Base-by-base conservation (phyloP, 2,888 invertebrate genomes). In the Caenorhabditis angaria region DNA sequence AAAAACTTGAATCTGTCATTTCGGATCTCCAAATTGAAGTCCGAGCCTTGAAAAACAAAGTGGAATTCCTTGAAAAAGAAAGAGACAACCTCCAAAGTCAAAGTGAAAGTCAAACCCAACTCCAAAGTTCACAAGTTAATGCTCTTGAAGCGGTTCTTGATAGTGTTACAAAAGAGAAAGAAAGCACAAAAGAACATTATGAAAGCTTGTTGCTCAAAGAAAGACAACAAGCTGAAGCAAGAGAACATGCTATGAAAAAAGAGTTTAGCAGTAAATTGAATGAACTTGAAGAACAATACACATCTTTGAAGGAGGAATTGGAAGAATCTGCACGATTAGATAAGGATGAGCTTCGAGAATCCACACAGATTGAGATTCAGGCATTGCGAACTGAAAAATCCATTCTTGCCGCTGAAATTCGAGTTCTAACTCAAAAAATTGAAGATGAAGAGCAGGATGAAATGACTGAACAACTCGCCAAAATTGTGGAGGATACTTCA, bases 131-230 rank as follows among this genome's bases (percentile, higher is more conserved):
- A 27, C 87, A 87, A 78, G 82, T 87, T 1, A 80, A 85, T 41
- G 86, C 87, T 0, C 71, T 87, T 18, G 87, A 87, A 80, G 88
- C 87, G 22, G 87, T 87, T 20, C 65, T 88, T 18, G 84, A 87
- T 54, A 85, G 83, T 20, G 82, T 87, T 22, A 86, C 85, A 8
- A 83, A 83, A 59, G 87, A 88, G 61, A 87, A 87, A 50, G 86
- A 87, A 47, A 76, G 72, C 12, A 80, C 83, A 1, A 84, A 83
- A 56, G 87, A 87, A 57, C 81, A 85, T 51, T 87, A 83, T 58
- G 87, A 87, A 59, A 70, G 80, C 48, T 67, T 85, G 24, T 69
- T 88, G 35, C 77, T 80, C 10, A 75, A 79, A 59, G 85, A 85
- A 66, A 58, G 71, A 8, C 80, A 80, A 48, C 78, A 78, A 56